Percentiles rank a stretch among this genome's conserved stretches.
Conservation (phyloP, 2,888 invertebrate species). For the Ennomos erosarius region DNA sequence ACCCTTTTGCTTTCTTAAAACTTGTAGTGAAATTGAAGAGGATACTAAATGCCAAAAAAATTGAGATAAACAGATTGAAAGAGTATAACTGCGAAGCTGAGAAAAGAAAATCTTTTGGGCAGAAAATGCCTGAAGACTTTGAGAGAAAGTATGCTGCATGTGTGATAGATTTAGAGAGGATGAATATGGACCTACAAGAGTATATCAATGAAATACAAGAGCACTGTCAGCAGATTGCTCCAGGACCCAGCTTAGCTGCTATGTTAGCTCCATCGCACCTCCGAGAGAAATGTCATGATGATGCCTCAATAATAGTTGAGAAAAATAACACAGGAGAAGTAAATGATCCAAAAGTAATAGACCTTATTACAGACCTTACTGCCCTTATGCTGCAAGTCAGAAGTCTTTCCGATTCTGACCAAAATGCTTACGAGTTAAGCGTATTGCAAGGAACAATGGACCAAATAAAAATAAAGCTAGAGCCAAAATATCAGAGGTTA, state of each 20-base stretch:
- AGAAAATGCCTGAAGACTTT: conserved; percentile 93
- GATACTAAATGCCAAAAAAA: conserved; percentile 92
- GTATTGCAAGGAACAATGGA: conserved; percentile 96
- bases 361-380: conserved; percentile 94
- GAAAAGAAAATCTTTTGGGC: conserved; percentile 91
- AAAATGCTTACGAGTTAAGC: conserved; percentile 95
- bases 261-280: conserved; percentile 95
- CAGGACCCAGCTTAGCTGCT: conserved; percentile 93
- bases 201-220: conserved; percentile 94
- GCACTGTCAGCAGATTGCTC: conserved; percentile 93
- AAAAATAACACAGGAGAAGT: conserved; percentile 87
- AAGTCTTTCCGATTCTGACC: conserved; percentile 90
- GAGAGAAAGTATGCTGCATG: conserved; percentile 95
- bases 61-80: conserved; percentile 91
- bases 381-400: conserved; percentile 96
- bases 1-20: conserved; percentile 93
- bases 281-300: conserved; percentile 93
- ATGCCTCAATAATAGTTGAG: conserved; percentile 92
- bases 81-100: conserved; percentile 97
- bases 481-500: conserved; percentile 89
- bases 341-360: conserved; percentile 87
- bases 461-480: conserved; percentile 93
- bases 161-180: conserved; percentile 95
- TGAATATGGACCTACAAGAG: conserved; percentile 95
- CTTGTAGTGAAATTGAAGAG: conserved; percentile 94